Percentiles rank a stretch among this genome's conserved stretches.
Evolutionary conservation across 2,113 vertebrate species (phyloP).

Genomic region (Clarias macrocephalus): DNA sequence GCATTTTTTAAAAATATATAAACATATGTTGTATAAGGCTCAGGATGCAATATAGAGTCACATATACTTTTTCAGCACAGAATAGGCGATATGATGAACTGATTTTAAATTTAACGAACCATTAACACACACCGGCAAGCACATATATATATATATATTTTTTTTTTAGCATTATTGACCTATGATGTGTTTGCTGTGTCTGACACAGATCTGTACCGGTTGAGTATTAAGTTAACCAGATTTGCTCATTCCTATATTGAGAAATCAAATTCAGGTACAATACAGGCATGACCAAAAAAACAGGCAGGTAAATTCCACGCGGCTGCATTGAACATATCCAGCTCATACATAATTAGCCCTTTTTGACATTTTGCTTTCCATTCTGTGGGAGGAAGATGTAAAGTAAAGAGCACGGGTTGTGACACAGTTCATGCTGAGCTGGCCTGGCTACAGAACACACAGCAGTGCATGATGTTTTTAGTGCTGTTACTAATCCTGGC

Average conservation of each 20-base stretch:
- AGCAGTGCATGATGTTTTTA: slow-evolving; percentile 26
- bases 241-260: not conserved
- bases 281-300: not conserved
- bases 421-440: slow-evolving; percentile 39
- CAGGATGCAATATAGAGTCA: too few species aligned
- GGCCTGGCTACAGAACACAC: slow-evolving; percentile 11
- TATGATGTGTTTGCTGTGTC: too few species aligned
- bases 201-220: too few species aligned
- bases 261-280: not conserved
- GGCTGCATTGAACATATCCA: not conserved
- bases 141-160: too few species aligned
- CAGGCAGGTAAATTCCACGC: not conserved
- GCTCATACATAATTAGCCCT: not conserved
- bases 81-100: too few species aligned
- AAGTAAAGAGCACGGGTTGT: not conserved
- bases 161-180: too few species aligned
- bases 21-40: too few species aligned
- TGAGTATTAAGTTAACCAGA: not conserved
- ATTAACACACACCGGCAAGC: too few species aligned
- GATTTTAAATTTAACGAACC: too few species aligned
- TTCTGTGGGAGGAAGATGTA: too few species aligned
- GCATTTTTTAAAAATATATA: too few species aligned
- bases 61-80: too few species aligned
- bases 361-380: not conserved
- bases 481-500: slow-evolving; percentile 41